Base-by-base conservation (phyloP, 1,140 invertebrate species). In the Drosophila kanapiae region DNA sequence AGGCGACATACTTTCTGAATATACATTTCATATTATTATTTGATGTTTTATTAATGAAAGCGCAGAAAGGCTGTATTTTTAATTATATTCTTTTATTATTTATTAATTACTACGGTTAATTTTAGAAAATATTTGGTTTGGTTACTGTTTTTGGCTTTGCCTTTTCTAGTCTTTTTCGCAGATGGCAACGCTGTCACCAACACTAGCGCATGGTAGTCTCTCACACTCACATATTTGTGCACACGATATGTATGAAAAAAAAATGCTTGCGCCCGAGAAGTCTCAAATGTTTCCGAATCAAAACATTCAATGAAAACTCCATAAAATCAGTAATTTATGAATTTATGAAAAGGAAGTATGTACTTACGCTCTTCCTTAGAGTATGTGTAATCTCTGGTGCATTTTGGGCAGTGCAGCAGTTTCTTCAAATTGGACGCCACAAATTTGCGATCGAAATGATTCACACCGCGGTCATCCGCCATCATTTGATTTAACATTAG, bases 371-470 rank as follows among this genome's bases (percentile, higher is more conserved):
- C 33, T 38, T 3, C 31, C 8, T 40, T 9, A 9, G 3, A 35
- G 31, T 60, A 48, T 0, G 65, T 67, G 53, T 68, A 87, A 10
- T 53, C 49, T n/a, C 16, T 38, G 0, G n/a, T 8, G 37, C 91
- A 92, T 37, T 84, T 86, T 13, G 82, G 82, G 43, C 91, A 92
- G 14, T 71, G 57, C 14, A 79, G 56, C 9, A 79, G 35, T 57
- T 58, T 72, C 8, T 64, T 67, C 47, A 87, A 77, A 35, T 83
- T 75, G 1, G 45, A 56, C 4, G 82, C 84, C 29, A 92, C 84
- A 59, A 92, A 92, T 48, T 80, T 80, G 35, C 63, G 72, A 78
- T 87, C 91, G 14, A 92, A 92, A 37, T 74, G 53, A 45, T 79
- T 83, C 2, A 74, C 38, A 9, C 60, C 51, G 16, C 65, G 64